Percentiles rank a stretch among this genome's conserved stretches.
phyloP scores from a whole-genome alignment of 2,113 vertebrate species.

The Fulica atra region DNA sequence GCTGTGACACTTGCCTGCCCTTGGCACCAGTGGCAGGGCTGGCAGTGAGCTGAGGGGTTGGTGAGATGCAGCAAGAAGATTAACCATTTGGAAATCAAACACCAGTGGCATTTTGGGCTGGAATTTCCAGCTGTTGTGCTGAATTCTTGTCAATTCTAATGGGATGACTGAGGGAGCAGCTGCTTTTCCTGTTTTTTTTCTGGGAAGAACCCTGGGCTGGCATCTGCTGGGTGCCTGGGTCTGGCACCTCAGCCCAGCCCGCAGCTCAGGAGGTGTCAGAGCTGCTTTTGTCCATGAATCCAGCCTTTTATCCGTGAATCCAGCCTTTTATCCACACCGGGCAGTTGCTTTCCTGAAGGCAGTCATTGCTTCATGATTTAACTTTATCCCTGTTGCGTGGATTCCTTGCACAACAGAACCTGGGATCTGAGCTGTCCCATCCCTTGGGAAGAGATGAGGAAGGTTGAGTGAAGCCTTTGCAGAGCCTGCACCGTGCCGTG shows the following conservation, averaged over 20 bases:
- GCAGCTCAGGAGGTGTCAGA: neutral
- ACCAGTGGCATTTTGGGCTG: neutral
- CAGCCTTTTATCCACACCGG: neutral
- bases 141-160: neutral
- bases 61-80: neutral
- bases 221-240: neutral
- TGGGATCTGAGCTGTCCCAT: neutral
- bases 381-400: neutral
- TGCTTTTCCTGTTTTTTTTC: neutral
- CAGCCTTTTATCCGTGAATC: neutral
- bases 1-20: neutral
- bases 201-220: neutral
- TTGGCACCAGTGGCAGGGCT: neutral
- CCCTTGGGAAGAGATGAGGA: fast-evolving
- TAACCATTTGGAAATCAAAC: neutral
- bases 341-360: neutral
- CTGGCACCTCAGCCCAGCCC: neutral
- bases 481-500: neutral
- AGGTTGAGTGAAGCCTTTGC: neutral
- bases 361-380: neutral
- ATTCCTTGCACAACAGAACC: neutral
- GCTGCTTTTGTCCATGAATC: neutral
- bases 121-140: conserved; percentile 34
- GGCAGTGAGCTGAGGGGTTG: neutral
- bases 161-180: neutral